A percentile compares a stretch with the other conserved stretches of the same genome.
Evolutionary conservation across 1,140 invertebrate species (phyloP).

Genomic region (Drosophila nasuta): DNA sequence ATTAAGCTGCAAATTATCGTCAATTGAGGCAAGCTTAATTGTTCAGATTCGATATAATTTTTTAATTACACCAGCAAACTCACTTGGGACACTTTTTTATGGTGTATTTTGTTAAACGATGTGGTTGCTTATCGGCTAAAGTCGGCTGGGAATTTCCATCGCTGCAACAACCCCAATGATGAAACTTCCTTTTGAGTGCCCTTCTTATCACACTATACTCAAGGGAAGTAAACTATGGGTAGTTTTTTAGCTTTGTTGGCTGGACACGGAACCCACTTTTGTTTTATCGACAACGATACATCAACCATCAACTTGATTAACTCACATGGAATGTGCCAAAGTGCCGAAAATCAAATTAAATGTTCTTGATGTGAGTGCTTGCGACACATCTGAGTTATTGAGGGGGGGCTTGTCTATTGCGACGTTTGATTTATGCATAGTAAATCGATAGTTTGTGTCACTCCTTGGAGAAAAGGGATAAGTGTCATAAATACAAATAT

Average conservation of each 20-base stretch:
- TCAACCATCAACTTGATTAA: conserved; percentile 80
- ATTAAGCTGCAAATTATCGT: neutral
- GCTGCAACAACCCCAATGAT: conserved; percentile 50
- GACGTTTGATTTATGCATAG: conserved; percentile 69
- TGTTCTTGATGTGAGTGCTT: conserved; percentile 78
- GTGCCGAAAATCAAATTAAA: conserved; percentile 83
- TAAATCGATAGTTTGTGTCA: conserved; percentile 77
- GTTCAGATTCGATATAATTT: conserved; percentile 8
- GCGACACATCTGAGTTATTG: conserved; percentile 72
- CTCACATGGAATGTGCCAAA: conserved; percentile 67
- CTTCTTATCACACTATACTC: conserved; percentile 53
- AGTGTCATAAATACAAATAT: conserved; percentile 59
- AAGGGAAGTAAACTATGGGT: conserved; percentile 11
- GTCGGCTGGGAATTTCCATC: conserved; percentile 29
- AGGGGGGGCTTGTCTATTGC: conserved; percentile 28
- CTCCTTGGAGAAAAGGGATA: conserved; percentile 75
- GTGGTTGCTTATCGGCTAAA: conserved; percentile 21
- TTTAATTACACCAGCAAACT: conserved; percentile 4
- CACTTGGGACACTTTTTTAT: conserved; percentile 63
- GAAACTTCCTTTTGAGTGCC: conserved; percentile 20
- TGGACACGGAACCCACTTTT: conserved; percentile 59
- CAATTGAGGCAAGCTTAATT: neutral
- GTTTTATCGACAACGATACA: conserved; percentile 77
- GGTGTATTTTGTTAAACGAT: conserved; percentile 69
- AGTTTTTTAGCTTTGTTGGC: conserved; percentile 51